phyloP scores from a whole-genome alignment of 1,140 invertebrate species.

The Drosophila funebris region DNA sequence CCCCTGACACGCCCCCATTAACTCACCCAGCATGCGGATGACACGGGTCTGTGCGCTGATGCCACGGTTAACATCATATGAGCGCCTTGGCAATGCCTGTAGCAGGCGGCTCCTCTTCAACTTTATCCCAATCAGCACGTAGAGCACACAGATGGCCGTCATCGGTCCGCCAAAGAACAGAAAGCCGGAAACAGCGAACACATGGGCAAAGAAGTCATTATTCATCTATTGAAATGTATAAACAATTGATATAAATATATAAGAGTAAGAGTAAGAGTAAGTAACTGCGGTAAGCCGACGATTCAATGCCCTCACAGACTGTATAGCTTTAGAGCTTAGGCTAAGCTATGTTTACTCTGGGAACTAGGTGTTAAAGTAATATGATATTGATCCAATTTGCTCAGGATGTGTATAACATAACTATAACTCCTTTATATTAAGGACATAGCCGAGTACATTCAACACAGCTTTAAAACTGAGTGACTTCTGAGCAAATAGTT shows the following conservation, averaged over 20 bases:
- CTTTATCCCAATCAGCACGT: conserved; percentile 92
- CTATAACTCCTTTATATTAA: too few species aligned
- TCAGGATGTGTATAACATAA: too few species aligned
- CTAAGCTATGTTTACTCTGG: too few species aligned
- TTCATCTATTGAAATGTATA: conserved; percentile 83
- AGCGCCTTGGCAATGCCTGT: conserved; percentile 71
- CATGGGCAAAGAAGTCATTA: conserved; percentile 87
- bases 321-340: too few species aligned
- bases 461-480: neutral
- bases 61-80: conserved; percentile 75
- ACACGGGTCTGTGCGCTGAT: conserved; percentile 86
- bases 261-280: neutral
- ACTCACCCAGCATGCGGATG: conserved; percentile 88
- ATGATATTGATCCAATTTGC: too few species aligned
- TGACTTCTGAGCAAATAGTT: neutral
- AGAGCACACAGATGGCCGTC: conserved; percentile 92
- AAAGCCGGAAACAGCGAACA: conserved; percentile 93
- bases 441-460: too few species aligned
- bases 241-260: conserved; percentile 15
- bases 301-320: too few species aligned
- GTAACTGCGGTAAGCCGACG: neutral
- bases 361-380: too few species aligned
- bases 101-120: conserved; percentile 85
- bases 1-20: neutral
- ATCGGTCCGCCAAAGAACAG: conserved; percentile 94